These are phyloP conservation scores for Calliopsis andreniformis DNA, from an alignment of 1,140 invertebrate species.

Conservation along the genomic window DNA sequence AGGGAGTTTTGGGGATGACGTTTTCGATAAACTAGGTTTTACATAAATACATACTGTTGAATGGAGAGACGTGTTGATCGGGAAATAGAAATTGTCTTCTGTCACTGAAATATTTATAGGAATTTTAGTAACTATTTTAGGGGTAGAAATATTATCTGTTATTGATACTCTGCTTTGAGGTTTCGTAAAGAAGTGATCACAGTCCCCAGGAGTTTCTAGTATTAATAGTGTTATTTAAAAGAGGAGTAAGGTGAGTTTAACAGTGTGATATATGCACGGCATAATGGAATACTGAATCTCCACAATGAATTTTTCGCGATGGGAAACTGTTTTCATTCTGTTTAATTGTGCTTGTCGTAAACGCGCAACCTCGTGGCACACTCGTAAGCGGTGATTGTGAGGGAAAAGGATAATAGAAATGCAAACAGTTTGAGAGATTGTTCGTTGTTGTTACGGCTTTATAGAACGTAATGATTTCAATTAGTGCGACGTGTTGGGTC, in stretches of 20 bases:
- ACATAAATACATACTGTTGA: too few species aligned
- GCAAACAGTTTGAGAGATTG: slow-evolving; percentile 2
- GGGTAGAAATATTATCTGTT: too few species aligned
- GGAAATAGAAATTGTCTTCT: too few species aligned
- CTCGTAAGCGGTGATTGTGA: not conserved
- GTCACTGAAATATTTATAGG: too few species aligned
- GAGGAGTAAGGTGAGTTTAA: too few species aligned
- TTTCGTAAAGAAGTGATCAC: too few species aligned
- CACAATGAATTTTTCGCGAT: not conserved
- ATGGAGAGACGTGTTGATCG: too few species aligned
- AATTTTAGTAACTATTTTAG: too few species aligned
- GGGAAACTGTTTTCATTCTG: not conserved
- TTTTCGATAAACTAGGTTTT: not conserved
- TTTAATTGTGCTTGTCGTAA: not conserved
- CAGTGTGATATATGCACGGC: too few species aligned
- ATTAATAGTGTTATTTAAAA: too few species aligned
- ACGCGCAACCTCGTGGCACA: not conserved
- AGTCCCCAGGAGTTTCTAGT: too few species aligned
- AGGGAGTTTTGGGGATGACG: not conserved
- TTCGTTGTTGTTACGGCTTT: not conserved
- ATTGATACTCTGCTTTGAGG: too few species aligned
- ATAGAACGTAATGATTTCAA: slow-evolving; percentile 15
- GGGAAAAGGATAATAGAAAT: not conserved
- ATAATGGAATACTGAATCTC: not conserved
- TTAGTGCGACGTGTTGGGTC: slow-evolving; percentile 4